Conservation (phyloP, 2,888 invertebrate species). For the Mythimna pallens region DNA sequence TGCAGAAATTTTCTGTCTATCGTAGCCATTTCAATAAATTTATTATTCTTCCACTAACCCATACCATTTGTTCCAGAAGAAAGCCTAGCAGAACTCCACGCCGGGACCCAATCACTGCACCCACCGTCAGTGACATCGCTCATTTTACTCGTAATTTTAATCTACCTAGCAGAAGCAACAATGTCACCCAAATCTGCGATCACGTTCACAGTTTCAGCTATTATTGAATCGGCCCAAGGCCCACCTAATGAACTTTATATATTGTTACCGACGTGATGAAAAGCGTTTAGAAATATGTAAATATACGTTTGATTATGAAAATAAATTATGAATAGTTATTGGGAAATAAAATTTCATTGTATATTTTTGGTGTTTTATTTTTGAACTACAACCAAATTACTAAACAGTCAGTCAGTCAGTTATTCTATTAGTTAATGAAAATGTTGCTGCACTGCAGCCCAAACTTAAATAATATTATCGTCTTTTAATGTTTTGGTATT, state of each 20-base stretch:
- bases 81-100: conserved; percentile 89
- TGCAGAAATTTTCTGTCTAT: no score
- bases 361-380: conserved; percentile 73
- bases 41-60: conserved; percentile 66
- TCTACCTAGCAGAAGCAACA: conserved; percentile 70
- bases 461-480: neutral
- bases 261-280: conserved; percentile 86
- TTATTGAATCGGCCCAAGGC: conserved; percentile 71
- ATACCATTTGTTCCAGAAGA: conserved; percentile 87
- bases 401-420: neutral
- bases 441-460: neutral
- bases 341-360: conserved; percentile 87
- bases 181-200: conserved; percentile 73
- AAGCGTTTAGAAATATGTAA: conserved; percentile 71
- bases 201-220: conserved; percentile 72
- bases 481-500: no score
- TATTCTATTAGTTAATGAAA: neutral
- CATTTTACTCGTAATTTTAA: conserved; percentile 71
- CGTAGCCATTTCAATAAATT: neutral
- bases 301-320: conserved; percentile 66
- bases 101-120: conserved; percentile 74
- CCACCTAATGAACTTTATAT: conserved; percentile 71
- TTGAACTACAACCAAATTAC: neutral
- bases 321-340: conserved; percentile 83
- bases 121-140: conserved; percentile 73